Conservation (phyloP, 2,888 invertebrate species). For the Chrysopilus asiliformis region DNA sequence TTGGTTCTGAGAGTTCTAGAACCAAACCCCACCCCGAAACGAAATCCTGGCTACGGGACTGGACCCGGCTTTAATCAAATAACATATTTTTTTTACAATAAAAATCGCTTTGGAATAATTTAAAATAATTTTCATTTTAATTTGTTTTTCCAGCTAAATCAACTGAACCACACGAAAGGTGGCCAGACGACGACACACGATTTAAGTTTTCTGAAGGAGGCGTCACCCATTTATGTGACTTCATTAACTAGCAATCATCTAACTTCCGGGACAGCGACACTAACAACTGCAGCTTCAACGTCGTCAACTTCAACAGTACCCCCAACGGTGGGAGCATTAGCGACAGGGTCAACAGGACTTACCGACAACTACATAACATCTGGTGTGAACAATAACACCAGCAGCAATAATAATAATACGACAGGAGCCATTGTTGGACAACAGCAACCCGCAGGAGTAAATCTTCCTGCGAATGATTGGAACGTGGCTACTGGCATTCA, state of each 20-base stretch:
- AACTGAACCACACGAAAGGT: constrained; percentile 33
- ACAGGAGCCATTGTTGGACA: constrained; percentile 1
- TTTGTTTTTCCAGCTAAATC: constrained; percentile 27
- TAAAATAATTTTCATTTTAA: too few relatives aligned
- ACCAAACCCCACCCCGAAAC: too few relatives aligned
- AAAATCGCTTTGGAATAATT: too few relatives aligned
- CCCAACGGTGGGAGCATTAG: constrained; percentile 3
- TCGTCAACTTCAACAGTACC: constrained; percentile 21
- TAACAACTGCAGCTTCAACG: constrained; percentile 35
- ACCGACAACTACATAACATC: constrained; percentile 7
- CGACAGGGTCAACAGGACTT: constrained; percentile 11
- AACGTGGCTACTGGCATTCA: too few relatives aligned
- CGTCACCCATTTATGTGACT: constrained; percentile 71
- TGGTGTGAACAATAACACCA: too few relatives aligned
- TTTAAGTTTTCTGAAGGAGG: constrained; percentile 69
- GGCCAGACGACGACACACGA: constrained; percentile 39
- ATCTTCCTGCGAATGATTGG: too few relatives aligned
- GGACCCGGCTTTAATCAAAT: too few relatives aligned
- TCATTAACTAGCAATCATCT: constrained; percentile 46
- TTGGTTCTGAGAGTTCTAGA: too few relatives aligned
- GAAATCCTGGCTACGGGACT: too few relatives aligned
- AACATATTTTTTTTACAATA: too few relatives aligned
- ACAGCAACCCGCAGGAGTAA: constrained; percentile 7
- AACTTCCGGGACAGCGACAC: constrained; percentile 40
- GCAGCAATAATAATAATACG: background rate